phyloP scores from a whole-genome alignment of 1,140 invertebrate genomes.

The Oryzaephilus surinamensis region DNA sequence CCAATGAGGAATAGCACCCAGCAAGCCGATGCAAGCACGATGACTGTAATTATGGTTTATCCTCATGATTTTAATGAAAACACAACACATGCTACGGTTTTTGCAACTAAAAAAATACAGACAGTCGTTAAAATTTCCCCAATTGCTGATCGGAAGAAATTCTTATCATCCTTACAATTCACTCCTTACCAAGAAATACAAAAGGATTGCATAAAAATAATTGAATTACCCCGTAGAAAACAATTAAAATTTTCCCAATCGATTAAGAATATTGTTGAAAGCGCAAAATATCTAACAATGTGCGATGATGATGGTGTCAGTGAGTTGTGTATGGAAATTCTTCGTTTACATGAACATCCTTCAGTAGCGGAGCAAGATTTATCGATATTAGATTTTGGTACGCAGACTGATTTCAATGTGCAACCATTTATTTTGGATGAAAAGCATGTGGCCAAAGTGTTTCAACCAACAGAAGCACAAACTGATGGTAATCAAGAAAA shows the following conservation, averaged over 20 bases:
- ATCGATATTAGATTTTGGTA: background rate
- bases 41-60: too few species aligned
- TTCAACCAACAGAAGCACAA: too few species aligned
- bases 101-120: too few species aligned
- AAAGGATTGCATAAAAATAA: background rate
- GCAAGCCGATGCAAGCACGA: too few species aligned
- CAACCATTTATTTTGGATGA: slow-evolving; percentile 4
- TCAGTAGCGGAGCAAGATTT: background rate
- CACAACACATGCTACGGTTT: too few species aligned
- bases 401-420: slow-evolving; percentile 3
- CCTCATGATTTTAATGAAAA: too few species aligned
- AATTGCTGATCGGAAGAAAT: too few species aligned
- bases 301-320: slow-evolving; percentile 3
- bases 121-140: too few species aligned
- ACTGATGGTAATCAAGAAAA: too few species aligned
- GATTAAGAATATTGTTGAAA: slow-evolving; percentile 1
- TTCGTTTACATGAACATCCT: background rate
- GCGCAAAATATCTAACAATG: slow-evolving; percentile 1
- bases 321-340: slow-evolving; percentile 1
- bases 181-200: slow-evolving; percentile 2
- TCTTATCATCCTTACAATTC: slow-evolving; percentile 1
- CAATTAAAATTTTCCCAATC: background rate
- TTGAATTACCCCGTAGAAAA: slow-evolving; percentile 1
- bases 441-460: slow-evolving; percentile 4
- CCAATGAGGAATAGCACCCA: too few species aligned